Evolutionary conservation across 2,113 vertebrate species (phyloP).

Genomic region (Dicrurus megarhynchus): DNA sequence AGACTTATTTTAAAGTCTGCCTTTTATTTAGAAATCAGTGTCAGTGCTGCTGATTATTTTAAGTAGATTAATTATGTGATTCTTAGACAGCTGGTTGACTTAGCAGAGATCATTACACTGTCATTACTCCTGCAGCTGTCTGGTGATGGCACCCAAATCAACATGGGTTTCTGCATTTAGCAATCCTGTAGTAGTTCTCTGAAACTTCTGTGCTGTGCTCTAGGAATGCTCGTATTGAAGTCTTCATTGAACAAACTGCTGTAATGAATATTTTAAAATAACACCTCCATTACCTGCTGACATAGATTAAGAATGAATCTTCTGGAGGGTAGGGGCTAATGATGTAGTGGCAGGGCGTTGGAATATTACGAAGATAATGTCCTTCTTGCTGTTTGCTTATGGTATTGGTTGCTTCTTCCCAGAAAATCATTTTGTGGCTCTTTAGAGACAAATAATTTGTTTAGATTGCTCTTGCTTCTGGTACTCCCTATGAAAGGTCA

Average conservation of each 20-base stretch:
- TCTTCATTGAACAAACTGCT: background rate
- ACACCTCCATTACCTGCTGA: background rate
- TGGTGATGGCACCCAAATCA: background rate
- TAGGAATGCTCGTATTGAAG: background rate
- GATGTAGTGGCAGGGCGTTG: background rate
- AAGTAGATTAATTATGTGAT: constrained; percentile 17
- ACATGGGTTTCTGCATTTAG: background rate
- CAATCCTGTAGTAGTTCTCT: background rate
- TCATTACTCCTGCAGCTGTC: constrained; percentile 25
- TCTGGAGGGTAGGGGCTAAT: background rate
- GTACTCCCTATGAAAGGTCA: background rate
- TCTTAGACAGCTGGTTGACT: constrained; percentile 2
- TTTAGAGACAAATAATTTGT: background rate
- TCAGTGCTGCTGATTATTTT: constrained; percentile 20
- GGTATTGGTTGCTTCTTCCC: background rate
- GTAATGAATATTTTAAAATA: background rate
- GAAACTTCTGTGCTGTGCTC: background rate
- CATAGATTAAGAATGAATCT: background rate
- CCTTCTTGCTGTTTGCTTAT: background rate
- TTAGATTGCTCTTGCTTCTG: background rate
- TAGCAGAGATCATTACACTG: constrained; percentile 7
- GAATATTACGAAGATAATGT: background rate
- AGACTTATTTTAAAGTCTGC: background rate
- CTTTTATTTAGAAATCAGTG: constrained; percentile 14
- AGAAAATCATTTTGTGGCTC: background rate